Conservation (phyloP, 1,140 invertebrate species). For the Zeugodacus cucurbitae region DNA sequence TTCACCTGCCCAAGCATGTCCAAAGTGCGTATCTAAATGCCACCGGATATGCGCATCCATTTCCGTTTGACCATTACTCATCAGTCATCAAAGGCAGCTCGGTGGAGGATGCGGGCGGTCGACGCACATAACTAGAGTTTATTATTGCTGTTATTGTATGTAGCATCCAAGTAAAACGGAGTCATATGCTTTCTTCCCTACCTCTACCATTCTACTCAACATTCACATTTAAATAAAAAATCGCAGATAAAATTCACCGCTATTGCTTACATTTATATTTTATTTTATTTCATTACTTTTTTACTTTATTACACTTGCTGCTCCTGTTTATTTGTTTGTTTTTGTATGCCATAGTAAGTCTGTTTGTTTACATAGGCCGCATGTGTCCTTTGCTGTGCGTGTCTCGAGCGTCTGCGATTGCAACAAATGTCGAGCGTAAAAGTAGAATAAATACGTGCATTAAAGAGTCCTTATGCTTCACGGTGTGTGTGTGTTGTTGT, state of each 20-base stretch:
- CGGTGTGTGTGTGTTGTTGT: background rate
- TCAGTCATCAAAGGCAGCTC: background rate
- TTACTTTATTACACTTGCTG: background rate
- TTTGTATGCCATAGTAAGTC: background rate
- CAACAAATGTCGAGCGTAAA: background rate
- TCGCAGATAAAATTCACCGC: background rate
- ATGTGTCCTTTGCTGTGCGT: background rate
- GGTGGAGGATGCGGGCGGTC: background rate
- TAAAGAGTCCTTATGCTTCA: background rate
- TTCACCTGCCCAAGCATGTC: background rate
- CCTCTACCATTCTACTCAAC: background rate
- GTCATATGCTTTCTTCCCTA: background rate
- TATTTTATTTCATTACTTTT: slow-evolving; percentile 19
- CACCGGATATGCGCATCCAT: slow-evolving; percentile 8
- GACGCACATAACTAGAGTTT: background rate
- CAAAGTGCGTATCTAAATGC: background rate
- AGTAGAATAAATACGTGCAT: background rate
- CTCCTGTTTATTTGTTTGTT: background rate
- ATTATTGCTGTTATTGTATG: background rate
- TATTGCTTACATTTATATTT: slow-evolving; percentile 3
- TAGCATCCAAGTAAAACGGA: background rate
- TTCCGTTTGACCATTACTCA: slow-evolving; percentile 9
- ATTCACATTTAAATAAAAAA: background rate
- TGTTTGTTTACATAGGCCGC: background rate
- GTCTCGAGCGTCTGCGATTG: background rate